A percentile compares a stretch with the other conserved stretches of the same genome.
Evolutionary conservation across 2,113 vertebrate genomes (phyloP).

Genomic region (Myxocyprinus asiaticus): DNA sequence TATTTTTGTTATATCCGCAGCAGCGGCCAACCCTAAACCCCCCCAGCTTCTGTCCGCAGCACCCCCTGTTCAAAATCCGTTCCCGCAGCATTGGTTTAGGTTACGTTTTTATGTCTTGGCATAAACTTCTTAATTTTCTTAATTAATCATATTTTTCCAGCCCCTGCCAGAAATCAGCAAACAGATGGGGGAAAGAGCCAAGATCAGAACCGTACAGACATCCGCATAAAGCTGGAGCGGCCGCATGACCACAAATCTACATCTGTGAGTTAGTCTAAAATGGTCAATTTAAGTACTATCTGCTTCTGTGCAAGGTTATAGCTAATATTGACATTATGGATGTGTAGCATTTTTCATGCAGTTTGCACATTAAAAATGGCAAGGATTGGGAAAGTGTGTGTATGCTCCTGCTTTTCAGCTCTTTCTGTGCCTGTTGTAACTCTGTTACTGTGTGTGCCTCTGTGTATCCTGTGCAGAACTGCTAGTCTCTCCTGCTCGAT

Average conservation of each 20-base stretch:
- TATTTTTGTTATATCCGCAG: too few species aligned
- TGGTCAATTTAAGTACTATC: too few species aligned
- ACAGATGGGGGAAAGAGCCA: conserved; percentile 20
- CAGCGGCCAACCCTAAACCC: too few species aligned
- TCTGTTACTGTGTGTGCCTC: conserved; percentile 14
- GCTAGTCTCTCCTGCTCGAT: conserved; percentile 72
- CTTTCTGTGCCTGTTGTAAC: conserved; percentile 20
- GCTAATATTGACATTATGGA: neutral
- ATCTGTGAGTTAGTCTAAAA: conserved; percentile 70
- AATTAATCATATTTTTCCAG: conserved; percentile 53
- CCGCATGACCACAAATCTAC: conserved; percentile 71
- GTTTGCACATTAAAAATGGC: neutral
- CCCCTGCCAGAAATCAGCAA: conserved; percentile 48
- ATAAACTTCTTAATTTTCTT: neutral
- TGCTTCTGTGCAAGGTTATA: too few species aligned
- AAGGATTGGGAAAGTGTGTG: neutral
- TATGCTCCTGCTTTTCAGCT: neutral
- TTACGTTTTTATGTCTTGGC: too few species aligned
- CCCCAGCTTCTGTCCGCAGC: too few species aligned
- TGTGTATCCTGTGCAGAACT: conserved; percentile 73
- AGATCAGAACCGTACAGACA: conserved; percentile 80
- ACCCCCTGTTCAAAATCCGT: too few species aligned
- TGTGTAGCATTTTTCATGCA: neutral
- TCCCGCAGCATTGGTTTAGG: too few species aligned
- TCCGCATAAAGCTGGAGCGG: conserved; percentile 81